A percentile compares a stretch with the other conserved stretches of the same genome.
phyloP scores from a whole-genome alignment of 2,888 invertebrate genomes.

The Epirrhoe alternata region DNA sequence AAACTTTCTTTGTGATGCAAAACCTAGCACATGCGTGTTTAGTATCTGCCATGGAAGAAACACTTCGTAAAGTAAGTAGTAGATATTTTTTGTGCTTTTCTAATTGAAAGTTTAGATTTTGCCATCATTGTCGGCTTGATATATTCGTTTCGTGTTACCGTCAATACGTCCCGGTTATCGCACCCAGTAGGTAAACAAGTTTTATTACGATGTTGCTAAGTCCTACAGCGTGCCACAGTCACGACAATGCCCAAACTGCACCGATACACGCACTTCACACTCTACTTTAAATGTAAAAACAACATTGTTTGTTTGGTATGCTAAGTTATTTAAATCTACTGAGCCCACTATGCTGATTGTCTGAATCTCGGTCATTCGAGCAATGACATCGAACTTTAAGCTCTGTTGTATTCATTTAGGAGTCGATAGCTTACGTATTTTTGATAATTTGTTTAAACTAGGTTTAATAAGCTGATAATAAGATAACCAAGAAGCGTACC shows the following conservation, averaged over 20 bases:
- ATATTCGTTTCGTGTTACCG: slow-evolving; percentile 54
- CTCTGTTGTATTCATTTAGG: slow-evolving; percentile 5
- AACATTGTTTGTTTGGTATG: slow-evolving; percentile 29
- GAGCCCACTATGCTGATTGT: slow-evolving; percentile 24
- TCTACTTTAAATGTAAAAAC: slow-evolving; percentile 44
- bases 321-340: slow-evolving; percentile 30
- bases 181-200: slow-evolving; percentile 65
- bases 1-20: neutral
- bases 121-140: slow-evolving; percentile 21
- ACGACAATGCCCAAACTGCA: slow-evolving; percentile 70
- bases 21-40: neutral
- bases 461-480: neutral
- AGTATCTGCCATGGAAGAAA: neutral
- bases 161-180: slow-evolving; percentile 59
- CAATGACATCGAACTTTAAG: neutral
- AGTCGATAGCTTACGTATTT: neutral
- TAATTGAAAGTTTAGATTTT: slow-evolving; percentile 9
- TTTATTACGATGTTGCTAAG: slow-evolving; percentile 67
- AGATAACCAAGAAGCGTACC: too few species aligned
- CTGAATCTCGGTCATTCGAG: slow-evolving; percentile 20
- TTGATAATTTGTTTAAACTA: neutral
- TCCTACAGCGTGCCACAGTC: slow-evolving; percentile 55
- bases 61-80: too few species aligned
- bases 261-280: slow-evolving; percentile 72
- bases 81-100: neutral